phyloP scores from a whole-genome alignment of 2,797 vertebrate species.

The Apogon hyalosoma region DNA sequence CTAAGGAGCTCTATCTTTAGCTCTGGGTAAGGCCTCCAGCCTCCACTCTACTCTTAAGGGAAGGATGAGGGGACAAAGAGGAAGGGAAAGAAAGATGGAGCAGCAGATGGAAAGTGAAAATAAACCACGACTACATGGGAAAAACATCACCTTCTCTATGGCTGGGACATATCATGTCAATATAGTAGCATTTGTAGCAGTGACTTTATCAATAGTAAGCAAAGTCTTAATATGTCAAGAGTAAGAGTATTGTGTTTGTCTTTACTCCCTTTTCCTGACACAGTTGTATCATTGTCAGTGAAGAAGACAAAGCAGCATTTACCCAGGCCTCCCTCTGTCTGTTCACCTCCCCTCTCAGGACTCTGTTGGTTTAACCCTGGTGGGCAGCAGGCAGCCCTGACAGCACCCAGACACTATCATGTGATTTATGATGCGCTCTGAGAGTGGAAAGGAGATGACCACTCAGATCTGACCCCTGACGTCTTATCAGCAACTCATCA shows the following conservation, averaged over 20 bases:
- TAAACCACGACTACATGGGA: conserved; percentile 39
- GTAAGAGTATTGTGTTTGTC: conserved; percentile 41
- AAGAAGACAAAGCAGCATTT: conserved; percentile 74
- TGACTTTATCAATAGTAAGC: conserved; percentile 15
- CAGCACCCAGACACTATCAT: conserved; percentile 76
- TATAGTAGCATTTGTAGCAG: not conserved
- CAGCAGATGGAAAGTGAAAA: conserved; percentile 56
- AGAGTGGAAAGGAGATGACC: conserved; percentile 76
- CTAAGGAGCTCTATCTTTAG: conserved; percentile 80
- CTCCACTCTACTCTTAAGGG: conserved; percentile 62
- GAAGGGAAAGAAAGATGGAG: conserved; percentile 40
- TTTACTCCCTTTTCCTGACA: conserved; percentile 42
- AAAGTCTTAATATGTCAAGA: conserved; percentile 17
- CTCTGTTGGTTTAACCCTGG: conserved; percentile 86
- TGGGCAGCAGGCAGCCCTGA: conserved; percentile 77
- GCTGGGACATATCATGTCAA: conserved; percentile 8
- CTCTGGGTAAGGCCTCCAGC: conserved; percentile 66
- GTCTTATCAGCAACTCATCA: conserved; percentile 77
- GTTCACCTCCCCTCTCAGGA: conserved; percentile 69
- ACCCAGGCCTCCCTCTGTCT: conserved; percentile 69
- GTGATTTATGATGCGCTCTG: conserved; percentile 78
- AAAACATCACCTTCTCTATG: conserved; percentile 49
- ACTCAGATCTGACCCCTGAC: conserved; percentile 76
- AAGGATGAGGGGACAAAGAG: conserved; percentile 60
- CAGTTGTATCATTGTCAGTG: conserved; percentile 65